Evolutionary conservation across 2,113 vertebrate genomes (phyloP), one percentile per base, ranked within the genome.

Genomic region (Silurus meridionalis): DNA sequence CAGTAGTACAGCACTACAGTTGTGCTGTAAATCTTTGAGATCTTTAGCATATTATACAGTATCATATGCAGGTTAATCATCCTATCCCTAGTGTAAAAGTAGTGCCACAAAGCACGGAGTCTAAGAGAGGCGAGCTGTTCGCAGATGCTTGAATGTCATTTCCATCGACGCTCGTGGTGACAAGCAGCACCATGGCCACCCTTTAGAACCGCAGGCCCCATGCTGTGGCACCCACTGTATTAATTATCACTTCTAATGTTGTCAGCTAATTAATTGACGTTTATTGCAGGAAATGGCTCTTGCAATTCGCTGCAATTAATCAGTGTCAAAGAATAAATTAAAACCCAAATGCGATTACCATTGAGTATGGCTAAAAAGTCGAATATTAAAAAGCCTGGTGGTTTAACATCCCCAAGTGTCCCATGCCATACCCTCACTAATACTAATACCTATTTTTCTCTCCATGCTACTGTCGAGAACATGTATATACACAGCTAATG

Each of bases 191-290:
- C 13, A 71, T 80, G 90, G 87, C 86, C 83, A 85, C 87, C 85
- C 84, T 37, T 60, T 84, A 78, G 72, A 55, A 57, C 63, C 55
- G 83, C 85, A 77, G 81, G 52, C 78, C 83, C 63, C 92, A 88
- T 85, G 88, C 89, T 88, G 87, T 81, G 92, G 90, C 91, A 90
- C 86, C 75, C 90, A 90, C 90, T 91, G 88, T 91, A 94, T 95
- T 94, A 92, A 95, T 96, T 94, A 94, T 94, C 91, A 90, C 90
- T 88, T 92, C 90, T 92, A 93, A 90, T 92, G 91, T 88, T 92
- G 91, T 93, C 89, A 88, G 92, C 91, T 94, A 95, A 96, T 95
- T 94, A 95, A 94, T 90, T 93, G 92, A 92, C 88, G 88, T 94
- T 94, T 94, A 94, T 91, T 88, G 89, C 87, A 71, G 90, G 90